Evolutionary conservation across 2,113 vertebrate genomes (phyloP).

Genomic region (Argyrosomus japonicus): DNA sequence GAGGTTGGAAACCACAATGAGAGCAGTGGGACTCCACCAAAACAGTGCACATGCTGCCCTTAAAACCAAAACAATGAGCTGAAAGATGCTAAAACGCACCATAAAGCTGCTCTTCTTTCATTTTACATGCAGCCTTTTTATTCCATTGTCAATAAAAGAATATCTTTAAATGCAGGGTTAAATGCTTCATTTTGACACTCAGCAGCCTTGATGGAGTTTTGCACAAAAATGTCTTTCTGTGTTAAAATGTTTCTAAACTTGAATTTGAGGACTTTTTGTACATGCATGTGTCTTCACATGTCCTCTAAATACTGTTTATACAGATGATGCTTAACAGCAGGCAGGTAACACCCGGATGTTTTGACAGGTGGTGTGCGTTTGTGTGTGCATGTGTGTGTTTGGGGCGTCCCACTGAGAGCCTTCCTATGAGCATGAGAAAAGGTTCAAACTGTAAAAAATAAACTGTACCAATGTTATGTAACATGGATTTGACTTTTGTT

Average conservation of each 20-base stretch:
- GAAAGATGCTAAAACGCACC: background rate
- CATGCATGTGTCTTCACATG: constrained; percentile 22
- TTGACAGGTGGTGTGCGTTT: constrained; percentile 66
- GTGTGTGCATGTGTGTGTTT: constrained; percentile 24
- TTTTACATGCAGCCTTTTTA: background rate
- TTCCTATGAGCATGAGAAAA: constrained; percentile 12
- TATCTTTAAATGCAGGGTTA: background rate
- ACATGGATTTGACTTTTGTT: constrained; percentile 22
- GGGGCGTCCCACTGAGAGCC: constrained; percentile 16
- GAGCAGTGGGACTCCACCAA: background rate
- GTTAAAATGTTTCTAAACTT: background rate
- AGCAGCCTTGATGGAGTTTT: background rate
- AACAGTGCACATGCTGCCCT: background rate
- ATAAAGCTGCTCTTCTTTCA: background rate
- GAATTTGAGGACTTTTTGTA: constrained; percentile 8
- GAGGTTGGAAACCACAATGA: background rate
- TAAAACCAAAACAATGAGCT: constrained; percentile 2
- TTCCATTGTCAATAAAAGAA: background rate
- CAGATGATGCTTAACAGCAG: constrained; percentile 73
- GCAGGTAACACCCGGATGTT: constrained; percentile 73
- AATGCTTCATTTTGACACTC: background rate
- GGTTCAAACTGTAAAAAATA: constrained; percentile 15
- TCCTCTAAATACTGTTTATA: constrained; percentile 62
- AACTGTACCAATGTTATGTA: background rate
- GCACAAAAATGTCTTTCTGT: background rate